A percentile compares a stretch with the other conserved stretches of the same genome.
phyloP scores from a whole-genome alignment of 2,113 vertebrate genomes.

The Ailurus styani region DNA sequence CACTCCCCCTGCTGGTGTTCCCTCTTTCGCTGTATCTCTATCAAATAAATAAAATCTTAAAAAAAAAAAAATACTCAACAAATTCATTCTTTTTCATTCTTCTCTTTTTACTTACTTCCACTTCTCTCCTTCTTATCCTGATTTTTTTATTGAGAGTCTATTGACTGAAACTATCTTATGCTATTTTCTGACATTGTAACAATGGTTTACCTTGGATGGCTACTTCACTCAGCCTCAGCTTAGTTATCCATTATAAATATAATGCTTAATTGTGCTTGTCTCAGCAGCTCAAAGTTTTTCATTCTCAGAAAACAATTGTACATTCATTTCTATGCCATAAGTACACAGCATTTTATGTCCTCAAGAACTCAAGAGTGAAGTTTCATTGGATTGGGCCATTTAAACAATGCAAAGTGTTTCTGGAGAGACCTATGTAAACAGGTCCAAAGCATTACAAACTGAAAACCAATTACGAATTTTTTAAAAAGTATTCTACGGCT shows the following conservation, averaged over 20 bases:
- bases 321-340: slow-evolving; percentile 27
- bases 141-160: slow-evolving; percentile 10
- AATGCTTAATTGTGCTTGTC: slow-evolving; percentile 19
- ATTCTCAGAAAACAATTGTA: slow-evolving; percentile 38
- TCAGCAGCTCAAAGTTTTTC: neutral
- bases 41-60: too few relatives aligned
- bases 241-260: neutral
- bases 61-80: slow-evolving; percentile 26
- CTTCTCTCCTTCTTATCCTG: neutral
- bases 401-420: slow-evolving; percentile 18
- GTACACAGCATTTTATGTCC: slow-evolving; percentile 47
- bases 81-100: neutral
- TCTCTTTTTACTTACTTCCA: neutral
- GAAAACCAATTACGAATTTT: slow-evolving; percentile 6
- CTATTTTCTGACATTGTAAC: neutral
- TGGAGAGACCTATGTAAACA: slow-evolving; percentile 3
- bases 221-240: neutral
- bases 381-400: neutral
- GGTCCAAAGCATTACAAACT: slow-evolving; percentile 10
- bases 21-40: too few relatives aligned
- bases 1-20: too few relatives aligned
- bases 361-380: slow-evolving; percentile 13
- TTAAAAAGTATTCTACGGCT: neutral
- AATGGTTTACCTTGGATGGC: neutral
- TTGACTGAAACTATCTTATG: neutral